phyloP scores from a whole-genome alignment of 2,888 invertebrate species.

The Bedellia somnulentella region DNA sequence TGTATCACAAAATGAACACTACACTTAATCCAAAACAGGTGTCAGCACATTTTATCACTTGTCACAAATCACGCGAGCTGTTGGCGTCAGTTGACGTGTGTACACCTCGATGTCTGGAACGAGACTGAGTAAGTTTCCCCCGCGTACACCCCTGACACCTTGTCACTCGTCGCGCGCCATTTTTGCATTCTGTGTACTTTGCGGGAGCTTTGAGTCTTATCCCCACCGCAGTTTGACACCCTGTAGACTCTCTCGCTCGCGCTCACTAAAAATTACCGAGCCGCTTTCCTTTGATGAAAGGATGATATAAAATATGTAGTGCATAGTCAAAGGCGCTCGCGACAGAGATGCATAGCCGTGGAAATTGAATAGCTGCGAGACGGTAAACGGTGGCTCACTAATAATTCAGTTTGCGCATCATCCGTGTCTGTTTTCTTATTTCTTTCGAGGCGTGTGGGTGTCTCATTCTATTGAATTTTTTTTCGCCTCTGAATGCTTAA shows the following conservation, averaged over 20 bases:
- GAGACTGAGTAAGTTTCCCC: slow-evolving; percentile 31
- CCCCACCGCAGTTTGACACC: slow-evolving; percentile 61
- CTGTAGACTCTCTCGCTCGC: slow-evolving; percentile 48
- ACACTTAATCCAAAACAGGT: slow-evolving; percentile 30
- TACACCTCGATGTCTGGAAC: slow-evolving; percentile 26
- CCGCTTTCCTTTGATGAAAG: slow-evolving; percentile 53
- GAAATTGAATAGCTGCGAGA: slow-evolving; percentile 42
- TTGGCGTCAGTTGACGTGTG: slow-evolving; percentile 19
- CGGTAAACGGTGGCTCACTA: slow-evolving; percentile 29
- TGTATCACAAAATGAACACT: slow-evolving; percentile 21
- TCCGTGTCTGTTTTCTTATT: slow-evolving; percentile 9
- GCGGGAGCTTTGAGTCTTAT: slow-evolving; percentile 62
- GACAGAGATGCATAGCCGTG: slow-evolving; percentile 47
- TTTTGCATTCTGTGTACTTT: slow-evolving; percentile 63
- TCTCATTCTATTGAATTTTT: background rate
- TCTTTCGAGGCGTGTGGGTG: slow-evolving; percentile 2
- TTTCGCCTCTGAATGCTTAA: slow-evolving; percentile 7
- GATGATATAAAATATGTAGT: slow-evolving; percentile 42
- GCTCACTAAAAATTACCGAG: slow-evolving; percentile 42
- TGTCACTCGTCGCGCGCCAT: slow-evolving; percentile 59
- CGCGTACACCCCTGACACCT: slow-evolving; percentile 40
- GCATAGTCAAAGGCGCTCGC: slow-evolving; percentile 36
- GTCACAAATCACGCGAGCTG: slow-evolving; percentile 20
- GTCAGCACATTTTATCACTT: slow-evolving; percentile 44
- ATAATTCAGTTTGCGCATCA: slow-evolving; percentile 43